phyloP scores from a whole-genome alignment of 2,797 vertebrate genomes.

The Delichon dasypus region DNA sequence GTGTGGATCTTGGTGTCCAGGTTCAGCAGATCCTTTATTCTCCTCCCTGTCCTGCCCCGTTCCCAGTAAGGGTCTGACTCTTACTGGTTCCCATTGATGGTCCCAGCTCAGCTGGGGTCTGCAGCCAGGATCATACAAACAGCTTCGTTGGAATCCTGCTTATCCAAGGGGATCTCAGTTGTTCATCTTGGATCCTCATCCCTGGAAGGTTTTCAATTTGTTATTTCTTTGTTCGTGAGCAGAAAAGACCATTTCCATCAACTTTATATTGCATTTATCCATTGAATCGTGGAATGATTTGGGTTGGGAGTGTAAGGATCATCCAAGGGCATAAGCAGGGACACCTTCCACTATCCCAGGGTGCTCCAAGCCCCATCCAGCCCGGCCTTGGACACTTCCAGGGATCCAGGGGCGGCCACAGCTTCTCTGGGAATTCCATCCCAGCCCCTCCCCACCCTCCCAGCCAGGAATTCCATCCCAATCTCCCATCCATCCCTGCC shows the following conservation, averaged over 20 bases:
- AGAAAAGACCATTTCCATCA: not conserved
- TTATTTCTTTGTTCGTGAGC: not conserved
- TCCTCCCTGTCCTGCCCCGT: not conserved
- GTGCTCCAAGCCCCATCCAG: not conserved
- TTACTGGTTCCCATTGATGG: not conserved
- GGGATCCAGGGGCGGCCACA: not conserved
- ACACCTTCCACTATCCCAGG: not conserved
- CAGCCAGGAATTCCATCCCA: not conserved
- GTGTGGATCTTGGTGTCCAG: not conserved
- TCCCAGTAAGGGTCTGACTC: not conserved
- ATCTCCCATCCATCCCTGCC: accelerated
- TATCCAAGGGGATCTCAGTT: accelerated
- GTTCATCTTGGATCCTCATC: not conserved
- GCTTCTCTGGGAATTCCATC: not conserved
- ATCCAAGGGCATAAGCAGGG: not conserved
- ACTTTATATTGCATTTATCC: not conserved
- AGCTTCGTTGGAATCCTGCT: not conserved
- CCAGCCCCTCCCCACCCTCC: not conserved
- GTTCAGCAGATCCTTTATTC: not conserved
- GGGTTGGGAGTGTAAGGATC: not conserved
- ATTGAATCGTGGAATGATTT: not conserved
- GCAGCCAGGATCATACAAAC: not conserved
- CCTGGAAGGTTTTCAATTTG: not conserved
- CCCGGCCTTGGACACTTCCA: not conserved
- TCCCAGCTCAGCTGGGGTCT: not conserved